Evolutionary conservation across 2,888 invertebrate genomes (phyloP).

Genomic region (Hipparchia sbordonii): DNA sequence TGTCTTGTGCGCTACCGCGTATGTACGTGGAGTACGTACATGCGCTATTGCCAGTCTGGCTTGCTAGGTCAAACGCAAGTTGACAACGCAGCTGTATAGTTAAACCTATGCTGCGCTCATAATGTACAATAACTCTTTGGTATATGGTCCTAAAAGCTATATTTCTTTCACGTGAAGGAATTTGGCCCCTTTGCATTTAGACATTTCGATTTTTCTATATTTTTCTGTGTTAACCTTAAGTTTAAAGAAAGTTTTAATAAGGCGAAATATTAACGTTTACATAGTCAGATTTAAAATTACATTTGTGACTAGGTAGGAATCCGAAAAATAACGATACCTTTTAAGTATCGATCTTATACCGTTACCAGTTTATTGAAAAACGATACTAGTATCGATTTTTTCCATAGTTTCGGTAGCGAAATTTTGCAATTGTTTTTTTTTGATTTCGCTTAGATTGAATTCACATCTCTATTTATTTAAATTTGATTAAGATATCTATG

Average conservation of each 20-base stretch:
- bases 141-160: constrained; percentile 78
- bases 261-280: background rate
- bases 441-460: background rate
- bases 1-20: too few relatives aligned
- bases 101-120: constrained; percentile 62
- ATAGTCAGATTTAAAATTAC: background rate
- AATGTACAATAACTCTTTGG: constrained; percentile 82
- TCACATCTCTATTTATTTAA: constrained; percentile 21
- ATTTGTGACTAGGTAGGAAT: background rate
- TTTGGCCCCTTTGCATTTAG: constrained; percentile 64
- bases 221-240: background rate
- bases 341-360: background rate
- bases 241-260: background rate
- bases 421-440: background rate
- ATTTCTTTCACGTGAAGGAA: constrained; percentile 66
- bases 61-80: too few relatives aligned
- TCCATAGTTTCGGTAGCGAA: too few relatives aligned
- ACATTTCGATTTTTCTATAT: constrained; percentile 34
- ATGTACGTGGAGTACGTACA: too few relatives aligned
- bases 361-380: background rate
- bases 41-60: too few relatives aligned
- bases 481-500: constrained; percentile 18
- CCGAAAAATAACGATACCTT: background rate
- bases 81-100: too few relatives aligned
- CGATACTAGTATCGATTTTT: background rate